Base-by-base conservation (phyloP, 2,888 invertebrate species). In the Dolichopus griseipennis region DNA sequence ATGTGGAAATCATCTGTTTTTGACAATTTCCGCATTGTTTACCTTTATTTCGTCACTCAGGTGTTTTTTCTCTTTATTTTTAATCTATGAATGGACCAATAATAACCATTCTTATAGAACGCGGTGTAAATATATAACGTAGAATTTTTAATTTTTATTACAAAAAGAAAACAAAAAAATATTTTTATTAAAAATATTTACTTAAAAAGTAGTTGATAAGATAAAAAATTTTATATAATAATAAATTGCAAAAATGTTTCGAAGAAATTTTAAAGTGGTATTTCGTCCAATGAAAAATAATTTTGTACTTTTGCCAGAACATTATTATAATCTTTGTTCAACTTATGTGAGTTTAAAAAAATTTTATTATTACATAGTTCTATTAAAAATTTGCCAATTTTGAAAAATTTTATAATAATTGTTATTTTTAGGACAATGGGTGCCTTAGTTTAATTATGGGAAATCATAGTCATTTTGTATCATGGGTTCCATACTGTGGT, bases 231-330 rank as follows among this genome's bases (percentile, higher is more conserved):
- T 37, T 5, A 37, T 37, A 37, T 7, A 10, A 10, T 10, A 37
- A 37, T 37, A 10, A 20, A 61, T 2, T n/a, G 22, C 15, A 34
- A 64, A n/a, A 18, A 80, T 81, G 81, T 81, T 81, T 72, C 79
- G 79, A 70, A 78, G 82, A 52, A 82, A 81, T 62, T 82, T 81
- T 68, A 81, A 79, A 74, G 77, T 81, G 62, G 78, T 78, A 64
- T 81, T 75, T 72, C 78, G 80, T 68, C 81, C 81, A 21, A 75
- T 77, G 43, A 75, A 77, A 69, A 82, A 75, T 71, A 81, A 79
- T 73, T 81, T 80, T 67, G 71, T 81, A 27, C 70, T 79, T 15
- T 70, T 82, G 68, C 79, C 82, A 33, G 79, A 80, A 41, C 78
- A 78, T 68, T 82, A 81, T 73, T 81, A 75, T 70, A 76, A 78